phyloP scores from a whole-genome alignment of 2,888 invertebrate species.

The Phaedon cochleariae region DNA sequence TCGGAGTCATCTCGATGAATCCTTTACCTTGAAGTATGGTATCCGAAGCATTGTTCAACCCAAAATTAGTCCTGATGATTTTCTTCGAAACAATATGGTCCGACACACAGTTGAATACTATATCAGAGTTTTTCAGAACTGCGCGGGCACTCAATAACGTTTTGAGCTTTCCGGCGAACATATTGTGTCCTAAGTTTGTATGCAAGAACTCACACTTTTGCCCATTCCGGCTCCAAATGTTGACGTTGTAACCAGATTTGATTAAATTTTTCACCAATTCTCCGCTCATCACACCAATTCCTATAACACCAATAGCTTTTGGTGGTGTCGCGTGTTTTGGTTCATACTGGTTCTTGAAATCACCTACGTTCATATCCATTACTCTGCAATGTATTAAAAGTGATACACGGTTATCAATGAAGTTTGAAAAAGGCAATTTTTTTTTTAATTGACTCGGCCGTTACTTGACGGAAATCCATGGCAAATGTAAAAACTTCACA shows the following conservation, averaged over 20 bases:
- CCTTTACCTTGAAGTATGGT: conserved; percentile 77
- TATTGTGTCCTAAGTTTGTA: conserved; percentile 25
- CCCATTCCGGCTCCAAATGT: conserved; percentile 90
- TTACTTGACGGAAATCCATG: too few species aligned
- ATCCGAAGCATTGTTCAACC: conserved; percentile 77
- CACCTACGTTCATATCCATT: not conserved
- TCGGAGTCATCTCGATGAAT: conserved; percentile 95
- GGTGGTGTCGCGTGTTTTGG: not conserved
- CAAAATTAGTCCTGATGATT: conserved; percentile 96
- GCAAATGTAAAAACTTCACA: too few species aligned
- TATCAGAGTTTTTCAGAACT: conserved; percentile 89
- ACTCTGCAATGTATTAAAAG: too few species aligned
- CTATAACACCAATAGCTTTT: conserved; percentile 55
- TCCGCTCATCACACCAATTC: conserved; percentile 93
- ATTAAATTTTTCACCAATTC: conserved; percentile 94
- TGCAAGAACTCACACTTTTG: conserved; percentile 33
- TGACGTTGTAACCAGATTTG: conserved; percentile 91
- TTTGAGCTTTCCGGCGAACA: conserved; percentile 62
- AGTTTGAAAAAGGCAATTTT: too few species aligned
- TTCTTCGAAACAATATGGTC: conserved; percentile 92
- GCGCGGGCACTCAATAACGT: conserved; percentile 89
- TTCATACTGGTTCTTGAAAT: not conserved
- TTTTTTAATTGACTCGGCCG: too few species aligned
- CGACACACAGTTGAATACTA: conserved; percentile 94
- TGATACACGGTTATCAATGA: too few species aligned